Percentiles rank a stretch among this genome's conserved stretches.
Evolutionary conservation across 2,888 invertebrate genomes (phyloP).

Genomic region (Cephus rjabovi): DNA sequence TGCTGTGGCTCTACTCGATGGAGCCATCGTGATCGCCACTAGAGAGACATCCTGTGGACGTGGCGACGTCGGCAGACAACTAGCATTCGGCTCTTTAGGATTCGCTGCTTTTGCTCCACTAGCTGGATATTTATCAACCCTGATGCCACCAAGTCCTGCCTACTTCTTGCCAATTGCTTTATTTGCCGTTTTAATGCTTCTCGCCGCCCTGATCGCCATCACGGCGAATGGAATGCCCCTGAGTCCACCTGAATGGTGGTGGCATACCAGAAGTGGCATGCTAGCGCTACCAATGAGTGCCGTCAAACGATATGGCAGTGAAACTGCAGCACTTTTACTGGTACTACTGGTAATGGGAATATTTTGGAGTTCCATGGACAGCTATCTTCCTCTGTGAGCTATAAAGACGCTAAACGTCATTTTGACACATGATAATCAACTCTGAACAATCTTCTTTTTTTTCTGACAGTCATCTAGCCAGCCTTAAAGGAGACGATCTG

Average conservation of each 20-base stretch:
- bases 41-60: constrained; percentile 83
- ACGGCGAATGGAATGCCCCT: constrained; percentile 75
- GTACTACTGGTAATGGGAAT: constrained; percentile 79
- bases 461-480: constrained; percentile 72
- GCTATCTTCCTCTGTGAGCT: constrained; percentile 78
- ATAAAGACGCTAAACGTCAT: not conserved
- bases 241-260: constrained; percentile 89
- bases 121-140: constrained; percentile 58
- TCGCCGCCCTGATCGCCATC: constrained; percentile 59
- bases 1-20: constrained; percentile 77
- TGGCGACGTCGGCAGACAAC: constrained; percentile 83
- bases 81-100: constrained; percentile 81
- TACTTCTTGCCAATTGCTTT: constrained; percentile 71
- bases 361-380: constrained; percentile 85
- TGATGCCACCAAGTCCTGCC: constrained; percentile 48
- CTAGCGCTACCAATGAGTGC: constrained; percentile 84
- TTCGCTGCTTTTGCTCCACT: constrained; percentile 78
- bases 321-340: constrained; percentile 77
- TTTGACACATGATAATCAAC: constrained; percentile 33
- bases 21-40: constrained; percentile 85
- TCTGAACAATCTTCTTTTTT: constrained; percentile 32
- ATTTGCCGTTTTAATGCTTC: constrained; percentile 71
- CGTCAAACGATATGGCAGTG: constrained; percentile 80
- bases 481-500: constrained; percentile 70
- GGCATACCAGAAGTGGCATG: constrained; percentile 84